Evolutionary conservation across 2,113 vertebrate species (phyloP).

Genomic region (Murina feae): DNA sequence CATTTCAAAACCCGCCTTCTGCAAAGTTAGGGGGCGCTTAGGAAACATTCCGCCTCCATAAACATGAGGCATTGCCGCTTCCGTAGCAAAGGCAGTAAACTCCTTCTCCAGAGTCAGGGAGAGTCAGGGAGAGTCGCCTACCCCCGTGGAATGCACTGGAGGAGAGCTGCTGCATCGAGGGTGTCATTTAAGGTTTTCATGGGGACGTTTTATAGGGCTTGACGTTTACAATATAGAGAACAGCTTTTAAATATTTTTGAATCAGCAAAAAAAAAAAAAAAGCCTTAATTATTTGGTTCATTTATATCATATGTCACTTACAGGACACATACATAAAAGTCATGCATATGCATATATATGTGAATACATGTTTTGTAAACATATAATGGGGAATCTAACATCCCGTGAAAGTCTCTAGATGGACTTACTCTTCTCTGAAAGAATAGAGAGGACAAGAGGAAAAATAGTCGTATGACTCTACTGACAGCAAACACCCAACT

Average conservation of each 20-base stretch:
- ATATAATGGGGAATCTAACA: background rate
- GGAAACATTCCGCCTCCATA: slow-evolving; percentile 8
- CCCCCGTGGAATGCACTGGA: background rate
- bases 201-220: slow-evolving; percentile 53
- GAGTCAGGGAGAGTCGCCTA: background rate
- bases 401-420: slow-evolving; percentile 7
- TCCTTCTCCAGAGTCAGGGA: background rate
- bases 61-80: background rate
- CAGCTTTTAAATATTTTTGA: slow-evolving; percentile 60
- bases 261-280: slow-evolving; percentile 62
- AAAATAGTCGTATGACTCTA: background rate
- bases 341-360: background rate
- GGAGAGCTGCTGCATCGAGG: background rate
- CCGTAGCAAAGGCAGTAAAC: background rate
- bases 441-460: slow-evolving; percentile 39
- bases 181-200: slow-evolving; percentile 42
- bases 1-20: background rate
- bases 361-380: background rate
- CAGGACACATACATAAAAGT: background rate
- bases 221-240: background rate
- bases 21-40: background rate
- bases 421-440: slow-evolving; percentile 57
- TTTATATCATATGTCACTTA: background rate
- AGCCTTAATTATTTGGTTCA: slow-evolving; percentile 42
- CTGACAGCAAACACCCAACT: background rate